A percentile compares a stretch with the other conserved stretches of the same genome.
These are phyloP conservation scores for Hetaerina titia DNA, from an alignment of 2,888 invertebrate species.

Conservation along the genomic window DNA sequence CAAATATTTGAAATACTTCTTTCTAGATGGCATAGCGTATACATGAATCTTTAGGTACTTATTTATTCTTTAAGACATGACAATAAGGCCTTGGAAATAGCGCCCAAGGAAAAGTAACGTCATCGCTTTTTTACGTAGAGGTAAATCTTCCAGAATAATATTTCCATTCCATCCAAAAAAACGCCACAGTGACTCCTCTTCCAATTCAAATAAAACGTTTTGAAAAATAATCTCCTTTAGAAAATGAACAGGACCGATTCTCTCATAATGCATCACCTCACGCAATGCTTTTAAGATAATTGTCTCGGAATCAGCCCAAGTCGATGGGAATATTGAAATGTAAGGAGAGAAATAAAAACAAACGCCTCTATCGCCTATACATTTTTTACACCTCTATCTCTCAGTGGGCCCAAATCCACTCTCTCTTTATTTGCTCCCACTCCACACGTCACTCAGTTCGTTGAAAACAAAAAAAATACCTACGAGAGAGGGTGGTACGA, in stretches of 20 bases:
- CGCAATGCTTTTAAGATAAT: constrained; percentile 15
- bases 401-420: constrained; percentile 33
- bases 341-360: neutral
- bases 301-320: neutral
- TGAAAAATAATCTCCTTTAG: neutral
- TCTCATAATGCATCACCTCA: neutral
- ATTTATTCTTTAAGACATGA: too few relatives aligned
- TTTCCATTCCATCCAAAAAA: neutral
- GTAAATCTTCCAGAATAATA: neutral
- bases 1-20: too few relatives aligned
- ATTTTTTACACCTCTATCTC: constrained; percentile 2
- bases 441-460: constrained; percentile 45
- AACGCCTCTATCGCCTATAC: neutral
- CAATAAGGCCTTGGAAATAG: neutral
- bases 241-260: neutral
- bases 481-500: neutral
- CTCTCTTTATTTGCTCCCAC: constrained; percentile 50
- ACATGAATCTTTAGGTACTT: too few relatives aligned
- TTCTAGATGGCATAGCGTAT: too few relatives aligned
- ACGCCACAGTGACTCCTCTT: neutral
- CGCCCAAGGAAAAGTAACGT: neutral
- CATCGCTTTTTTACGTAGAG: neutral
- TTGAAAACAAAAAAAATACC: constrained; percentile 25
- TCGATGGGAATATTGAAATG: constrained; percentile 15
- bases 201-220: neutral